Conservation (phyloP, 2,888 invertebrate species). For the Mesoligia furuncula region DNA sequence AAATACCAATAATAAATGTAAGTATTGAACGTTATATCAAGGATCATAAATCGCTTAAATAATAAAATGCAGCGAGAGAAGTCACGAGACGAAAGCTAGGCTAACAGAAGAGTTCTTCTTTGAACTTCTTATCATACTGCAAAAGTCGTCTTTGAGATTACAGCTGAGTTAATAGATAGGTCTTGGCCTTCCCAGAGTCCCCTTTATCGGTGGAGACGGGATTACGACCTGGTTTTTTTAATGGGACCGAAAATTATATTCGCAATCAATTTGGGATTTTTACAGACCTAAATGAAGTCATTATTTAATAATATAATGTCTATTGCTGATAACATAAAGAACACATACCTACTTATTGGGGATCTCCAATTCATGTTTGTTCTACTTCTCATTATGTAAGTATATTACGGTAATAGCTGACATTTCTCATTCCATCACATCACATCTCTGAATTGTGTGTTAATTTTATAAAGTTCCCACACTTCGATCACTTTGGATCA, state of each 20-base stretch:
- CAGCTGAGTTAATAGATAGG: slow-evolving; percentile 25
- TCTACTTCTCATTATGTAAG: neutral
- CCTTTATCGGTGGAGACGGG: neutral
- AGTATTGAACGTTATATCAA: neutral
- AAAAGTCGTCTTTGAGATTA: slow-evolving; percentile 15
- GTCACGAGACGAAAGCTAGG: neutral
- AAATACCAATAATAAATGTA: neutral
- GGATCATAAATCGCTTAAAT: neutral
- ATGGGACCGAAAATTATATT: neutral
- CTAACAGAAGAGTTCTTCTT: slow-evolving; percentile 1
- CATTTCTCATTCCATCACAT: slow-evolving; percentile 18
- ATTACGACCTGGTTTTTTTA: slow-evolving; percentile 1
- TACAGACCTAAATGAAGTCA: too few relatives aligned
- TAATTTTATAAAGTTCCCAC: slow-evolving; percentile 39
- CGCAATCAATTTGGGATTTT: neutral
- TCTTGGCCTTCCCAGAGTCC: slow-evolving; percentile 17
- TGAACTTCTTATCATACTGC: slow-evolving; percentile 1
- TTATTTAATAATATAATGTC: neutral
- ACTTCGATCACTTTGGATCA: slow-evolving; percentile 23
- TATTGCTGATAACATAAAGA: neutral
- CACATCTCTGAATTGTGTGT: slow-evolving; percentile 1
- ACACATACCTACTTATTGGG: neutral
- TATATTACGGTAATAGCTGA: neutral
- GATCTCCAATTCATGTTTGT: slow-evolving; percentile 2
- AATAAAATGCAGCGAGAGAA: neutral